A percentile compares a stretch with the other conserved stretches of the same genome.
Conservation (phyloP, 1,140 invertebrate genomes). For the Aphis craccivora region DNA sequence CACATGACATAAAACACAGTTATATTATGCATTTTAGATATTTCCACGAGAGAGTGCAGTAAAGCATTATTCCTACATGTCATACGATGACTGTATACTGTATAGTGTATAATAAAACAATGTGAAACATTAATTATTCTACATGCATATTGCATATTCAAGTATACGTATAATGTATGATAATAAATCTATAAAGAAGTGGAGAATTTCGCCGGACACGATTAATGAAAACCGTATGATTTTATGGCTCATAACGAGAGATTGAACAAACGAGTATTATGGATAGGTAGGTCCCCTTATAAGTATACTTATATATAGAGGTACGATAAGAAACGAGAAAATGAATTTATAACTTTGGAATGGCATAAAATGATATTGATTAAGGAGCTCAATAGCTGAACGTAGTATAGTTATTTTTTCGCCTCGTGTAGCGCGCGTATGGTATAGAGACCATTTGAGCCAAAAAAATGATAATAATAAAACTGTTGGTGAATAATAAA, state of each 20-base stretch:
- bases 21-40: background rate
- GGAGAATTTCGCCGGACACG: background rate
- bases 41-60: background rate
- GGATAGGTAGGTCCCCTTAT: no score
- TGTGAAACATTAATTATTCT: background rate
- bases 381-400: background rate
- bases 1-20: background rate
- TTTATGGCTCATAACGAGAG: background rate
- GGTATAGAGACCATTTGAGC: background rate
- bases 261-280: background rate
- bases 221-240: background rate
- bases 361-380: background rate
- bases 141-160: background rate
- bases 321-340: background rate
- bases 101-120: background rate
- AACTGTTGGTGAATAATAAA: background rate
- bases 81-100: background rate
- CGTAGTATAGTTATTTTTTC: background rate
- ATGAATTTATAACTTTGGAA: background rate
- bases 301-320: background rate
- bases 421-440: background rate
- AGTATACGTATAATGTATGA: background rate
- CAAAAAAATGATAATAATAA: background rate
- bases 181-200: background rate
- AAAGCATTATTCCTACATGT: background rate